Conservation (phyloP, 2,888 invertebrate species). For the Torymus tubicola region DNA sequence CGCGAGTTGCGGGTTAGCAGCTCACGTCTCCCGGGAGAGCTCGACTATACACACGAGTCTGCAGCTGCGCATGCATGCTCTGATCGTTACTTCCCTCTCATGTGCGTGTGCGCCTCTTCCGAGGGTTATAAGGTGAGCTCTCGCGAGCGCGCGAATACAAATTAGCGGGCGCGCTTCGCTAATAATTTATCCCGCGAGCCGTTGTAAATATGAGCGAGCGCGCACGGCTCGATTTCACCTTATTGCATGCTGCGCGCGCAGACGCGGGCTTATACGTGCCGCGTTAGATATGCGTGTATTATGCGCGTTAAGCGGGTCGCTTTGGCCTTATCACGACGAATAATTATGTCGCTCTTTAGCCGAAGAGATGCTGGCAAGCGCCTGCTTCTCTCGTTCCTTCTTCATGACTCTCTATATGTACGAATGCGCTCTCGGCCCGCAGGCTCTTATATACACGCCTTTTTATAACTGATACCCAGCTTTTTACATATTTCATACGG, state of each 20-base stretch:
- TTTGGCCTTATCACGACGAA: constrained; percentile 44
- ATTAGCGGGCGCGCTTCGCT: constrained; percentile 56
- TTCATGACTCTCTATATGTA: too few species aligned
- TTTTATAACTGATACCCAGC: too few species aligned
- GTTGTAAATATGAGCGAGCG: constrained; percentile 37
- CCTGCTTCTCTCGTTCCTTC: background rate
- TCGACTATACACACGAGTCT: too few species aligned
- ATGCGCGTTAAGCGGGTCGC: constrained; percentile 37
- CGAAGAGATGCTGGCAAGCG: background rate
- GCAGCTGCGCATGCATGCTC: constrained; percentile 29
- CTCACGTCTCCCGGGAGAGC: constrained; percentile 23
- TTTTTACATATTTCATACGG: too few species aligned
- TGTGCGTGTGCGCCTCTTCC: constrained; percentile 22
- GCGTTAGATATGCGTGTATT: constrained; percentile 5
- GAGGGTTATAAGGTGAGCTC: constrained; percentile 59
- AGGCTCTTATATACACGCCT: too few species aligned
- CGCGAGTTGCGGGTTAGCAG: constrained; percentile 44
- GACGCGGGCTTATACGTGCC: background rate
- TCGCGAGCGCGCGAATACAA: constrained; percentile 58
- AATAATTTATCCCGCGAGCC: constrained; percentile 52
- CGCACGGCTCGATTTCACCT: constrained; percentile 40
- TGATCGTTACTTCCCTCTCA: constrained; percentile 21
- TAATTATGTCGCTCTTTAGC: constrained; percentile 51
- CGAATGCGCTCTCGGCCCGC: too few species aligned
- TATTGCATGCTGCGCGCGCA: background rate